A percentile compares a stretch with the other conserved stretches of the same genome.
Conservation (phyloP, 2,797 vertebrate genomes). For the Aulostomus chinensis region DNA sequence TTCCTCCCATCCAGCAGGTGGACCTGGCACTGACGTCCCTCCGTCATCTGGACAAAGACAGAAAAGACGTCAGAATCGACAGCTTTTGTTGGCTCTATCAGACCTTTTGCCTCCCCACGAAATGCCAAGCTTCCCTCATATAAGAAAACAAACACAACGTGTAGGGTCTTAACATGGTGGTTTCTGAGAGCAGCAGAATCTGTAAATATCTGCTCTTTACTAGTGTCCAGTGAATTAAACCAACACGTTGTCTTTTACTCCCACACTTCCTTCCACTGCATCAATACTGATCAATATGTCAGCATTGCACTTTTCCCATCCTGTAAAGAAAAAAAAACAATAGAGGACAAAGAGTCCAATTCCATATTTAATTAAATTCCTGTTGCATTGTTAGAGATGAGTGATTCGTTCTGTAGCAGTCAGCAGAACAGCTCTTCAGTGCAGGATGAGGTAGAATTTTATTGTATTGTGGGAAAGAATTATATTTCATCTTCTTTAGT, state of each 20-base stretch:
- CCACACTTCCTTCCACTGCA: constrained; percentile 31
- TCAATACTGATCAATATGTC: constrained; percentile 12
- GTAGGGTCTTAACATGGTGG: no score
- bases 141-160: no score
- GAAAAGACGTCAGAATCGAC: constrained; percentile 13
- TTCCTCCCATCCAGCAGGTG: constrained; percentile 93
- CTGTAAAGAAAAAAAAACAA: constrained; percentile 16
- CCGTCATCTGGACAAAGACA: constrained; percentile 88
- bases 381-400: constrained; percentile 41
- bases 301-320: constrained; percentile 18
- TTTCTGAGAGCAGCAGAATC: no score
- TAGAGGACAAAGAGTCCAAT: constrained; percentile 43
- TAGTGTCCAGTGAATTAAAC: constrained; percentile 1
- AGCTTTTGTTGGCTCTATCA: constrained; percentile 10
- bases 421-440: constrained; percentile 36
- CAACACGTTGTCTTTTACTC: constrained; percentile 28
- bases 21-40: constrained; percentile 93
- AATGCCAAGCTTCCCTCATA: not conserved
- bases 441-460: constrained; percentile 3
- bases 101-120: constrained; percentile 1
- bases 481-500: constrained; percentile 5
- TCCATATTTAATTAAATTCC: constrained; percentile 47
- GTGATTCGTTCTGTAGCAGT: constrained; percentile 26
- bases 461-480: not conserved
- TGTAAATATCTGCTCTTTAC: not conserved